Base-by-base conservation (phyloP, 1,140 invertebrate genomes). In the Procambarus clarkii region DNA sequence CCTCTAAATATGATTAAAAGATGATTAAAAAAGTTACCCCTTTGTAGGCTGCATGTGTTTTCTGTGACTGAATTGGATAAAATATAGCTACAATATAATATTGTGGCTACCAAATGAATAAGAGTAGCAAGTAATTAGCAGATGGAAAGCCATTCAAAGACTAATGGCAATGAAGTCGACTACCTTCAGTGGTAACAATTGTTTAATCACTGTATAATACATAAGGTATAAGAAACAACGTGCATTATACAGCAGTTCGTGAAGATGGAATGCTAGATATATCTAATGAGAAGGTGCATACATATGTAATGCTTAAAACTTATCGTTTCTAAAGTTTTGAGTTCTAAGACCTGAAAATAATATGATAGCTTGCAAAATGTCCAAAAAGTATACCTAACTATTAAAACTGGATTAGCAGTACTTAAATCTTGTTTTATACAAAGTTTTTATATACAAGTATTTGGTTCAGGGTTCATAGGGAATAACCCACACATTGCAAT, bases 181-280 rank as follows among this genome's bases (percentile, higher is more conserved):
- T 13, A 54, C 13, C 2, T 54, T 9, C 13, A 54, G 13, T 9
- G 8, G 50, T 13, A 54, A 54, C 13, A 9, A 4, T 54, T 54
- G 34, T 54, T 54, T 54, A 54, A 54, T 54, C 50, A 54, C 13
- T 54, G 50, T 54, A 54, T 54, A 54, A 54, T 54, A 54, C 13
- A 54, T 54, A 54, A 54, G 4, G 50, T 3, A 54, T 54, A 13
- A n/a, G 24, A 48, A 11, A 54, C 13, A 81, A 81, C 8, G 8
- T 50, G 45, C 45, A 79, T 48, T 44, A 79, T 48, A 80, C 1
- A 50, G 8, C 45, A 54, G 54, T 81, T 48, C 9, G 21, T 50
- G 48, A 81, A 54, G 79, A 34, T 44, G 54, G 48, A 81, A 58
- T 81, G 79, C 48, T 50, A 58, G 69, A 74, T 69, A n/a, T 69